Evolutionary conservation across 92 coral and sea anemone species (phyloP).

Genomic region (Phenganax stokvisi): DNA sequence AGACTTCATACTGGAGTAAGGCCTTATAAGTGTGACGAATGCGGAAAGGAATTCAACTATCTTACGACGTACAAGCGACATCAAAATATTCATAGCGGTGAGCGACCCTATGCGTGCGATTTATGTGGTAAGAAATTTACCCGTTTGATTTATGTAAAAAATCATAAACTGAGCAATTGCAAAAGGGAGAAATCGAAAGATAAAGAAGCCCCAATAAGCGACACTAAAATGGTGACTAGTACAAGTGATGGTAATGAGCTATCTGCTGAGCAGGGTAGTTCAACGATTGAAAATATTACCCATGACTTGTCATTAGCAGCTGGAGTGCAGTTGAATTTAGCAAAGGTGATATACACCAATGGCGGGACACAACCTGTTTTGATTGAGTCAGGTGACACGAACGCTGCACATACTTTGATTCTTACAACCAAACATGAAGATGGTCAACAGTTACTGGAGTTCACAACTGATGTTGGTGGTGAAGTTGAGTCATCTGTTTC

Average conservation of each 20-base stretch:
- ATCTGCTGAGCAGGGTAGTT: background rate
- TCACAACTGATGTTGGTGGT: conserved; percentile 2
- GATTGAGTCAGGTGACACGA: conserved; percentile 30
- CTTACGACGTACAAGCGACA: conserved; percentile 97
- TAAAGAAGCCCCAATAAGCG: conserved; percentile 21
- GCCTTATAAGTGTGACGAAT: conserved; percentile 92
- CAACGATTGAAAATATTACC: conserved; percentile 22
- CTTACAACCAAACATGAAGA: background rate
- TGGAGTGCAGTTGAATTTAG: conserved; percentile 18
- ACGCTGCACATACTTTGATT: conserved; percentile 29
- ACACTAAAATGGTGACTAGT: conserved; percentile 10
- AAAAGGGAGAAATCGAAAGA: conserved; percentile 20
- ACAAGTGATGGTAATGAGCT: conserved; percentile 4
- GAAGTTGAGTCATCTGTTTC: background rate
- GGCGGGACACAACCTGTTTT: conserved; percentile 13
- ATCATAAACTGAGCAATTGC: conserved; percentile 79
- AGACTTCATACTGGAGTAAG: conserved; percentile 94
- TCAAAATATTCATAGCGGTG: conserved; percentile 94
- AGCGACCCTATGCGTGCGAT: conserved; percentile 84
- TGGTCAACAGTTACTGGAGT: conserved; percentile 3
- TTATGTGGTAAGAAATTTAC: conserved; percentile 90
- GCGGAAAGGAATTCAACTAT: conserved; percentile 89
- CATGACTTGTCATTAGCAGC: conserved; percentile 21
- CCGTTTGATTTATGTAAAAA: conserved; percentile 80
- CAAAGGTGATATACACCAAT: conserved; percentile 16